Conservation (phyloP, 2,113 vertebrate genomes). For the Tachycineta bicolor region DNA sequence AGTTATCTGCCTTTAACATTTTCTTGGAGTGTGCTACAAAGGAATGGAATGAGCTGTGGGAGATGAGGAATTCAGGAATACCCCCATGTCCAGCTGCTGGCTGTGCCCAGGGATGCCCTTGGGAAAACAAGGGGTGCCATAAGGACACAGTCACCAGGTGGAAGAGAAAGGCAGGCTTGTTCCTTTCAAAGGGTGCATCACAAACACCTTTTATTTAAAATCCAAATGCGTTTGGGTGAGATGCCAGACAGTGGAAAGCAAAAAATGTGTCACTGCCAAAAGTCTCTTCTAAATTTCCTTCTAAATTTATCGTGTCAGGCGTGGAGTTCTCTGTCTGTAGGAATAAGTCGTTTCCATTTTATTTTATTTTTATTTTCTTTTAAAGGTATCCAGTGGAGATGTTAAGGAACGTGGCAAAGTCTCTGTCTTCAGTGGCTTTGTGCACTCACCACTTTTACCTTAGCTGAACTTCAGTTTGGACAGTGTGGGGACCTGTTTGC, state of each 20-base stretch:
- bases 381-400: neutral
- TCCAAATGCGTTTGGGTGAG: neutral
- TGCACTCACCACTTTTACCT: neutral
- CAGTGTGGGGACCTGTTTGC: neutral
- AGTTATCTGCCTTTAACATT: neutral
- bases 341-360: neutral
- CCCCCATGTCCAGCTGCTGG: accelerated
- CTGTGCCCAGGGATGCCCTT: neutral
- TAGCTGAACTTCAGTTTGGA: neutral
- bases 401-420: neutral
- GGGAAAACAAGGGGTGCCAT: neutral
- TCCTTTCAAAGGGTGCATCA: neutral
- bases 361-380: neutral
- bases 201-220: neutral
- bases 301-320: neutral
- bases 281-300: neutral
- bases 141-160: neutral
- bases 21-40: neutral
- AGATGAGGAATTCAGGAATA: neutral
- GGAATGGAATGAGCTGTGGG: neutral
- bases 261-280: neutral
- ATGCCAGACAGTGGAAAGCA: neutral
- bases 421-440: neutral
- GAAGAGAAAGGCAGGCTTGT: neutral
- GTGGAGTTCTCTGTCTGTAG: neutral